These are phyloP conservation scores for Porites evermanni DNA, from an alignment of 92 coral and sea anemone species.

Conservation along the genomic window DNA sequence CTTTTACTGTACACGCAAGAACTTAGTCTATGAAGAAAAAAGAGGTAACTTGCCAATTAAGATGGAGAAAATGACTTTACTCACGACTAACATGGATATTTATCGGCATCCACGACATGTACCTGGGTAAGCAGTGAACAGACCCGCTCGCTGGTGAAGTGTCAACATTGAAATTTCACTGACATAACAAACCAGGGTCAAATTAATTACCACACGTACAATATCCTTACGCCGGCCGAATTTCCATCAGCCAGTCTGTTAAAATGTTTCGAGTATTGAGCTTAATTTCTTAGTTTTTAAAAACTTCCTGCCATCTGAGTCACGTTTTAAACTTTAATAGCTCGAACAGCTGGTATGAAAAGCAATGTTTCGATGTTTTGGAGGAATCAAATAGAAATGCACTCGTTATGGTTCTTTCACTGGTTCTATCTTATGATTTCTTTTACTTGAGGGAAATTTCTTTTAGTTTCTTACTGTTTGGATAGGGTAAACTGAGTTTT, in stretches of 20 bases:
- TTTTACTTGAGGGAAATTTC: no score
- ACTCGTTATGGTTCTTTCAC: no score
- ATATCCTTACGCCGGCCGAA: background rate
- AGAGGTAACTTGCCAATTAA: background rate
- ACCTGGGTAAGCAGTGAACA: constrained; percentile 85
- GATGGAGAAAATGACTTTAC: constrained; percentile 88
- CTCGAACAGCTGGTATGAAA: no score
- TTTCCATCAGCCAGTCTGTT: background rate
- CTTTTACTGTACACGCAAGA: background rate
- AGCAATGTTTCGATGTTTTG: no score
- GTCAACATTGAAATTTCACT: constrained; percentile 8
- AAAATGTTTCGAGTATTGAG: background rate
- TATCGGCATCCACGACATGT: constrained; percentile 91
- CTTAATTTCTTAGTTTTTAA: background rate
- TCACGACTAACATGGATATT: constrained; percentile 87
- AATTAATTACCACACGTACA: background rate
- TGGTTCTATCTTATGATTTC: no score
- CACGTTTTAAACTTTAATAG: no score
- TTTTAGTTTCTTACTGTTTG: no score
- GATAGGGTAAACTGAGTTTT: no score
- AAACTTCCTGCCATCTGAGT: no score
- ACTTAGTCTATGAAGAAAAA: background rate
- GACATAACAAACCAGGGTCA: constrained; percentile 14
- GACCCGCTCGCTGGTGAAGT: background rate
- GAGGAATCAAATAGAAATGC: no score